Percentiles rank a stretch among this genome's conserved stretches.
These are phyloP conservation scores for Drosophila asahinai DNA, from an alignment of 1,140 invertebrate genomes.

Conservation along the genomic window DNA sequence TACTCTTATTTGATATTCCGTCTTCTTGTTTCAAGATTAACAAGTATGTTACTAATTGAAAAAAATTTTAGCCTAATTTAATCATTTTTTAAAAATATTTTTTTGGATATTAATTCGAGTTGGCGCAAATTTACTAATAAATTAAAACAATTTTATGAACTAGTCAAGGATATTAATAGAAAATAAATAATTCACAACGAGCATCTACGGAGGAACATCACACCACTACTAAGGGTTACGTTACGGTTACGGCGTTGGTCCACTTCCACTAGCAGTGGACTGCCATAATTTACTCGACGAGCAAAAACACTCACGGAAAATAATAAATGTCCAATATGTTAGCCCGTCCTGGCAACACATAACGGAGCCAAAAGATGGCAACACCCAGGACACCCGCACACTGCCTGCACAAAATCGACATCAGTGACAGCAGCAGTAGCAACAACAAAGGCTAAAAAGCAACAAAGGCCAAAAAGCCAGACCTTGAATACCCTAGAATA, in stretches of 20 bases:
- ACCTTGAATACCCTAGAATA: slow-evolving; percentile 9
- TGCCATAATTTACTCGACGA: slow-evolving; percentile 76
- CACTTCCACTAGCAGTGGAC: slow-evolving; percentile 18
- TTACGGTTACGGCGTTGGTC: slow-evolving; percentile 1
- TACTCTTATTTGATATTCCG: no score
- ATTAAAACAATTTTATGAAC: no score
- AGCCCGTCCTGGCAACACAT: slow-evolving; percentile 68
- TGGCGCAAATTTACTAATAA: no score
- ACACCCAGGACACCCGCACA: slow-evolving; percentile 49
- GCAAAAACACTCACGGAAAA: slow-evolving; percentile 82
- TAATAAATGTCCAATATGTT: slow-evolving; percentile 84
- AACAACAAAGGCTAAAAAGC: slow-evolving; percentile 33
- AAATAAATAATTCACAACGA: background rate
- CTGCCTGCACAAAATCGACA: slow-evolving; percentile 58
- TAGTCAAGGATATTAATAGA: background rate
- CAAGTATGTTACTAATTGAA: no score
- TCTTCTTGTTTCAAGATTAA: no score
- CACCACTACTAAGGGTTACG: slow-evolving; percentile 3
- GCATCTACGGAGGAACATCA: background rate
- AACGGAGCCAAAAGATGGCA: slow-evolving; percentile 64
- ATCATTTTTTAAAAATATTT: no score
- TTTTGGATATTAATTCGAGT: background rate
- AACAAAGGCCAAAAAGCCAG: slow-evolving; percentile 6
- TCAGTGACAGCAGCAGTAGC: slow-evolving; percentile 36
- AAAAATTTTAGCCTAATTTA: no score